Evolutionary conservation across 2,888 invertebrate species (phyloP), one percentile per base, ranked within the genome.

Genomic region (Caenorhabditis doughertyi): DNA sequence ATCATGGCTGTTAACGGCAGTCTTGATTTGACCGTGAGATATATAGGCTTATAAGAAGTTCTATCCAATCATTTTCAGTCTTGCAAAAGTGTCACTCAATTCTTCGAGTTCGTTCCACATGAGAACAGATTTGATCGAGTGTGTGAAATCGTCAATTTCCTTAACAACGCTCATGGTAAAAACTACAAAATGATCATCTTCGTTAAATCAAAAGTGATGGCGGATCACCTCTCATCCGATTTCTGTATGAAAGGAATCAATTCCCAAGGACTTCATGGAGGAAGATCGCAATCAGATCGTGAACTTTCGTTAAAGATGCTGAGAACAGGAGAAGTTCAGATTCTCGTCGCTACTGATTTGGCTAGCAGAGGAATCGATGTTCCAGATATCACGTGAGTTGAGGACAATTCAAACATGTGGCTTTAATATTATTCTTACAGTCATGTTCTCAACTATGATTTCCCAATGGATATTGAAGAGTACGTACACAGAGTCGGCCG

Each of bases 401-500:
- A 49, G 4, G 25, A 21, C 0, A 5, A 49, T 32, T n/a, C 23
- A 18, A 18, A n/a, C 8, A 27, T n/a, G n/a, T n/a, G 8, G 35
- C 2, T 3, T n/a, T 21, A 35, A 29, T 4, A 2, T 60, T 1
- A 35, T 25, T n/a, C 49, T 83, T 85, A 18, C 91, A 95, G 95
- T 11, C 96, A 96, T 92, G 96, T 98, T 1, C 93, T 97, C 29
- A 98, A 98, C 92, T 96, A 95, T 89, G 97, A 98, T 92, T 97
- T 97, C 90, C 97, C 97, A 0, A 94, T 95, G 18, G 96, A 97
- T 89, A 96, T 97, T 89, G 97, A 97, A 92, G 97, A 98, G 90
- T 98, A 97, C 93, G 96, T 96, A 0, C 97, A 98, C 92, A 94
- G 97, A 81, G 96, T 98, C n/a, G 97, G 97, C 0, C 94, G 98